Conservation (phyloP, 2,113 vertebrate species). For the Fulica atra region DNA sequence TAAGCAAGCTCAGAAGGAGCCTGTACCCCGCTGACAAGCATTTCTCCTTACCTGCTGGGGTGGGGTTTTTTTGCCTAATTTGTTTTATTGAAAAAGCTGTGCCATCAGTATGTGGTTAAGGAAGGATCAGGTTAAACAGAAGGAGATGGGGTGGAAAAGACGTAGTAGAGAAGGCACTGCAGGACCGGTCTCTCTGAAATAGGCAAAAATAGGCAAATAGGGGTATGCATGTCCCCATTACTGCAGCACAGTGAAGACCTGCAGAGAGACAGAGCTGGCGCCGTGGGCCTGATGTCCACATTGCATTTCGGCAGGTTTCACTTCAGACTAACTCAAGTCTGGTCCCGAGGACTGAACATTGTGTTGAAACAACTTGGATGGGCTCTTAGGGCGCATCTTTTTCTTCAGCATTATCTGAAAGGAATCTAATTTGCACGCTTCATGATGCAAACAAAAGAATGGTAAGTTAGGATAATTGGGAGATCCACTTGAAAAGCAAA, state of each 20-base stretch:
- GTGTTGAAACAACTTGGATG: background rate
- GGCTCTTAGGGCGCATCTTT: background rate
- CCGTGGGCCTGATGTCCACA: background rate
- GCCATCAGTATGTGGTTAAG: background rate
- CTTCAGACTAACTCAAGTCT: background rate
- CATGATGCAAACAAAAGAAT: background rate
- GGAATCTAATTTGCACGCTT: background rate
- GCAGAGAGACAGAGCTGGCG: too few relatives aligned
- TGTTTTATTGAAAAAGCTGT: background rate
- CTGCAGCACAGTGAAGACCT: background rate
- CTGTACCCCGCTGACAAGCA: background rate
- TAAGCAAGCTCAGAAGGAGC: background rate
- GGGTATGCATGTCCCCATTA: fast-evolving
- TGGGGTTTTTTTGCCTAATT: background rate
- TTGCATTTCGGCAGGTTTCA: background rate
- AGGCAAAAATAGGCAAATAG: too few relatives aligned
- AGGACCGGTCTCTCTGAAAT: background rate
- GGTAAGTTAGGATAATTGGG: background rate
- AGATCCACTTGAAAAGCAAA: background rate
- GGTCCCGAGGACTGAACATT: background rate
- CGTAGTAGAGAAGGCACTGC: fast-evolving
- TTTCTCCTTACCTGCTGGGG: background rate
- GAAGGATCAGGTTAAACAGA: background rate
- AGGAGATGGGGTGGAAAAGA: background rate
- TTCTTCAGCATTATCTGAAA: background rate